A percentile compares a stretch with the other conserved stretches of the same genome.
phyloP scores from a whole-genome alignment of 2,797 vertebrate genomes.

The Sebastes trivittatus region DNA sequence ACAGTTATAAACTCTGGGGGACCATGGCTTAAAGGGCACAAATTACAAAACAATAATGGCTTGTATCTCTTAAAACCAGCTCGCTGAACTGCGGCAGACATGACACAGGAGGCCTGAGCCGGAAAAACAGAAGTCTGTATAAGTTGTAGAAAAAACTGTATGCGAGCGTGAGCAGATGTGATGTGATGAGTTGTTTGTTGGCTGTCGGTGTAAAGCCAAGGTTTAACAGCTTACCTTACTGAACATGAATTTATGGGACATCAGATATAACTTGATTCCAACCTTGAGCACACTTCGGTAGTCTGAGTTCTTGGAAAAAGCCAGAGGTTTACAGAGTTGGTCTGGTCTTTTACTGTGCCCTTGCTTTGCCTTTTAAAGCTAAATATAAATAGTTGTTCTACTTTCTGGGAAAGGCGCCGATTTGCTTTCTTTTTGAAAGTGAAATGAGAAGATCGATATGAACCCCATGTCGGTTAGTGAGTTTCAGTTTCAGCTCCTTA shows the following conservation, averaged over 20 bases:
- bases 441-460: too few species aligned
- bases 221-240: conserved; percentile 13
- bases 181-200: conserved; percentile 30
- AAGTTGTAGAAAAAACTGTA: conserved; percentile 33
- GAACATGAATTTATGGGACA: conserved; percentile 19
- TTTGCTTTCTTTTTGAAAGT: background rate
- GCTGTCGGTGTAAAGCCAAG: conserved; percentile 11
- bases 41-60: conserved; percentile 58
- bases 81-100: background rate
- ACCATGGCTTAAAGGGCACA: conserved; percentile 17
- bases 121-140: conserved; percentile 1
- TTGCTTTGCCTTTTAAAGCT: background rate
- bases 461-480: too few species aligned
- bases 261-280: conserved; percentile 31
- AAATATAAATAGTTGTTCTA: background rate
- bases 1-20: conserved; percentile 26
- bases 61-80: conserved; percentile 32
- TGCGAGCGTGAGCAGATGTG: conserved; percentile 11
- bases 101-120: conserved; percentile 14
- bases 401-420: background rate
- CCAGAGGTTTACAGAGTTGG: background rate
- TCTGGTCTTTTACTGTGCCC: background rate
- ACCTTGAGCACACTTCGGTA: background rate
- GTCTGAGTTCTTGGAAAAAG: background rate
- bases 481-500: too few species aligned